Conservation (phyloP, 2,888 invertebrate genomes). For the Teleiodes luculella region DNA sequence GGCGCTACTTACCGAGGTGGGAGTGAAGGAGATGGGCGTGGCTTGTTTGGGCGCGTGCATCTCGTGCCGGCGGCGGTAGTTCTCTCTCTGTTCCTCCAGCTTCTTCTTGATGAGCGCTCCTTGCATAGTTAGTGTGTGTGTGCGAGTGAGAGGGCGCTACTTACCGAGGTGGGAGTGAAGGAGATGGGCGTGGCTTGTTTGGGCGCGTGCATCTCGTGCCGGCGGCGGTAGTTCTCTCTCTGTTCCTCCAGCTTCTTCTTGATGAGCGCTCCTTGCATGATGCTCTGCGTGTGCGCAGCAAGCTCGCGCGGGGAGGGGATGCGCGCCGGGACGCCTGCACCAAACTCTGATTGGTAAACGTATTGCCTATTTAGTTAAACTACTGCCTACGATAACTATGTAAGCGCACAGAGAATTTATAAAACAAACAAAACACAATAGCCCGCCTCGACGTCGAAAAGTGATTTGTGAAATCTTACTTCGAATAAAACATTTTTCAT, state of each 20-base stretch:
- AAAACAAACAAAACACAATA: neutral
- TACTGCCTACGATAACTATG: neutral
- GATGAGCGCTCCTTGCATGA: constrained; percentile 91
- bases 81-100: constrained; percentile 91
- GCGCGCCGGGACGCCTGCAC: constrained; percentile 81
- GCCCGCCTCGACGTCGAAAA: no score
- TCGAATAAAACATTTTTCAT: no score
- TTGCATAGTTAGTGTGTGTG: constrained; percentile 67
- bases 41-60: constrained; percentile 46
- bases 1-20: constrained; percentile 89
- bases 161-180: constrained; percentile 94
- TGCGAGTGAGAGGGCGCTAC: no score
- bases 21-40: constrained; percentile 88
- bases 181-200: constrained; percentile 82
- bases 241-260: constrained; percentile 94
- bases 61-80: constrained; percentile 88
- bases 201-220: constrained; percentile 80
- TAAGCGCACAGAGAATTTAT: neutral
- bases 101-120: constrained; percentile 92
- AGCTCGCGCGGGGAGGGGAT: constrained; percentile 91
- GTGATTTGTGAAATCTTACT: no score
- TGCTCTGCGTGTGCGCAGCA: constrained; percentile 90
- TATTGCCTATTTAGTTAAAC: neutral
- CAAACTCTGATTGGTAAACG: constrained; percentile 2
- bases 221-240: constrained; percentile 88